Percentiles rank a stretch among this genome's conserved stretches.
phyloP scores from a whole-genome alignment of 2,113 vertebrate genomes.

The Tamias sibiricus region DNA sequence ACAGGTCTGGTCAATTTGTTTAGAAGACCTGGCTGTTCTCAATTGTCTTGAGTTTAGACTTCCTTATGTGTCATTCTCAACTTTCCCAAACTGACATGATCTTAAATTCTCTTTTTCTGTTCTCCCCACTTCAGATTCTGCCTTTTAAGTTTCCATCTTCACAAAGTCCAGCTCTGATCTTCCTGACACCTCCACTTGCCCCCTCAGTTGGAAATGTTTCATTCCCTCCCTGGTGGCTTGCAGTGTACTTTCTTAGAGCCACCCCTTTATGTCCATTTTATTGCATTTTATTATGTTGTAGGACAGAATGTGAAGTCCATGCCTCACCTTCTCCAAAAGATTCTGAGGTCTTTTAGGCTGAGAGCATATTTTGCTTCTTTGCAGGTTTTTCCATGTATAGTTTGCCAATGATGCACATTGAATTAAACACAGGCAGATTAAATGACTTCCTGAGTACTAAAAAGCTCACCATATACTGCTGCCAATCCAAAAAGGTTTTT shows the following conservation, averaged over 20 bases:
- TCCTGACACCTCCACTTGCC: not conserved
- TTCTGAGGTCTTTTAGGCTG: not conserved
- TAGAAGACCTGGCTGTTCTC: not conserved
- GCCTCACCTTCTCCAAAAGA: not conserved
- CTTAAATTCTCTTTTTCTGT: not conserved
- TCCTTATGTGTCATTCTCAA: not conserved
- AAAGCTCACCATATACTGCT: not conserved
- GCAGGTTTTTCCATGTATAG: not conserved
- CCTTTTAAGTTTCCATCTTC: not conserved
- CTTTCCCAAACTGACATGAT: rapidly evolving
- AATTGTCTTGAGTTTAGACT: not conserved
- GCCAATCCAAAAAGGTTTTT: not conserved
- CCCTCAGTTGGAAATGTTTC: not conserved
- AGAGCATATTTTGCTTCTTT: not conserved
- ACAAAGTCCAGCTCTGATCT: not conserved
- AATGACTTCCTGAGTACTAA: not conserved
- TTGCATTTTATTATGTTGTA: not conserved
- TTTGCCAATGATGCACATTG: not conserved
- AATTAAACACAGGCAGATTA: not conserved
- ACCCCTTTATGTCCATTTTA: not conserved
- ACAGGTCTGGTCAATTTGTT: not conserved
- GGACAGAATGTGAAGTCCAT: not conserved
- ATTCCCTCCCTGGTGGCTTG: not conserved
- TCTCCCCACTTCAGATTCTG: not conserved
- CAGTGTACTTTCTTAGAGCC: rapidly evolving